These are phyloP conservation scores for Myotis brandtii DNA, from an alignment of 2,113 vertebrate species.

Conservation along the genomic window DNA sequence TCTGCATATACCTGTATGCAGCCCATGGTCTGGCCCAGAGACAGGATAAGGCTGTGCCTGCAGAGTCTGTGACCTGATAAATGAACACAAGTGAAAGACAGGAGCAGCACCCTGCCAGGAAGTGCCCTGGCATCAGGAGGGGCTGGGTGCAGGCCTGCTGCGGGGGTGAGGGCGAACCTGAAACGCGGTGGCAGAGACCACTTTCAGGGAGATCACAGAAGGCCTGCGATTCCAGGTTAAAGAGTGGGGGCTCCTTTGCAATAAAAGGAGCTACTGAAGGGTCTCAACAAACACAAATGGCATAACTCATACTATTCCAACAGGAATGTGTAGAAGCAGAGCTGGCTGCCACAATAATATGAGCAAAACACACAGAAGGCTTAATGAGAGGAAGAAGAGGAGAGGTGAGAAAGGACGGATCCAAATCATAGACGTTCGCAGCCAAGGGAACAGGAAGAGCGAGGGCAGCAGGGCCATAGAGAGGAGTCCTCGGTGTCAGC, in stretches of 20 bases:
- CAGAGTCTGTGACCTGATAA: not conserved
- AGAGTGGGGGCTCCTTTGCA: not conserved
- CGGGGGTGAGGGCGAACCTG: not conserved
- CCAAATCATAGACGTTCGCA: not conserved
- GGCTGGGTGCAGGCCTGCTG: too few relatives aligned
- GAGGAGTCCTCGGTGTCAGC: not conserved
- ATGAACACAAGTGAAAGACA: not conserved
- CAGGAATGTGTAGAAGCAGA: not conserved
- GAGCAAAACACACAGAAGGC: not conserved
- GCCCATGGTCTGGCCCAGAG: not conserved
- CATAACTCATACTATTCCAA: not conserved
- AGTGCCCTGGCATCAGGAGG: fast-evolving
- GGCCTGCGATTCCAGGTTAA: not conserved
- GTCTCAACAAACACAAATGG: not conserved
- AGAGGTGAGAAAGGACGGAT: not conserved
- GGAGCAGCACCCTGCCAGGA: not conserved
- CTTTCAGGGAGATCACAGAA: not conserved
- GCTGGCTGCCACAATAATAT: not conserved
- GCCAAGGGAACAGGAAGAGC: too few relatives aligned
- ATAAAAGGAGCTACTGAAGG: not conserved
- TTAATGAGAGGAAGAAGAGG: not conserved
- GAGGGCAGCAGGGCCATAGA: not conserved
- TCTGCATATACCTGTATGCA: not conserved
- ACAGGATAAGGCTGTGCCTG: not conserved
- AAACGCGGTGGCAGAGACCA: fast-evolving